Base-by-base conservation (phyloP, 2,888 invertebrate genomes). In the Perizoma affinitatum region DNA sequence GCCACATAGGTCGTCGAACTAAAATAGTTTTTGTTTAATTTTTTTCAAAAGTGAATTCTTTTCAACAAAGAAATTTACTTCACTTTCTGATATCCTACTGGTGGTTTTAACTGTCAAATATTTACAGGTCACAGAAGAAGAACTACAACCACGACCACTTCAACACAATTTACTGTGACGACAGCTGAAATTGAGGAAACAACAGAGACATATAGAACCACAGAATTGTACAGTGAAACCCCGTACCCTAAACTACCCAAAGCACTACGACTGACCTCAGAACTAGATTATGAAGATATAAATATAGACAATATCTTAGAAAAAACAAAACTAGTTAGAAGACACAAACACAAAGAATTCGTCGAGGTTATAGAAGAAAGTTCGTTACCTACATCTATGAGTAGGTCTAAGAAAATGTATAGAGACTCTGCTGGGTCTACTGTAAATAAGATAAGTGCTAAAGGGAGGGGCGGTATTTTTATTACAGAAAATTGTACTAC, bases 401-500 rank as follows among this genome's bases (percentile, higher is more conserved):
- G 83, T 88, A 91, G 87, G 77, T 82, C 87, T 82, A 92, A 91
- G 81, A 92, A 90, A 87, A 86, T 90, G 88, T 91, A 91, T 75
- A 91, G 90, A 89, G 91, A 91, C 74, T 85, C 90, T 35, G 70
- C 83, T n/a, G 82, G 79, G 6, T 86, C 89, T 0, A 76, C 78
- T 71, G 82, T 82, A 65, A 92, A 92, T 87, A 92, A 90, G 57
- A 79, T 92, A 83, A 84, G 81, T 82, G 83, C 78, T 51, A 92
- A 91, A 71, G 77, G 76, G 33, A 90, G 87, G 69, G 78, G 73
- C 70, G 90, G 90, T 76, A 91, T 93, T 84, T 94, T 94, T 90
- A 85, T 93, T 79, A 94, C 93, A 76, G 93, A 93, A 60, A 94
- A 94, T 80, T 94, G 94, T 83, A 94, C 94, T n/a, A 91, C 93